Percentiles rank a stretch among this genome's conserved stretches.
These are phyloP conservation scores for Latrodectus geometricus DNA, from an alignment of 1,140 invertebrate species.

Conservation along the genomic window DNA sequence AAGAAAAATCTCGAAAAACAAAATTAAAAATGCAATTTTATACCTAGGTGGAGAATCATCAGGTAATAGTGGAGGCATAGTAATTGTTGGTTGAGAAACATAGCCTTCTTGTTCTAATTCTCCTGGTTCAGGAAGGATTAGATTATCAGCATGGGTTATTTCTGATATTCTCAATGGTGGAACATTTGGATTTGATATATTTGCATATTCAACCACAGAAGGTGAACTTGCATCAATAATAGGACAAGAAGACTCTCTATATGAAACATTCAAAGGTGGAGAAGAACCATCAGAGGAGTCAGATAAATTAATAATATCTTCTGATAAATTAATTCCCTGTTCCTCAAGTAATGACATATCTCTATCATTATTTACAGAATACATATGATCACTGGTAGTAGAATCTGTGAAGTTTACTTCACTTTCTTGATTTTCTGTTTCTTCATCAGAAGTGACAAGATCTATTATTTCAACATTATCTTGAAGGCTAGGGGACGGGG, in stretches of 20 bases:
- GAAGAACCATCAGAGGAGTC: neutral
- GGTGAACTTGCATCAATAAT: too few relatives aligned
- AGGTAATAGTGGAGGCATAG: slow-evolving; percentile 34
- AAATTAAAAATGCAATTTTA: too few relatives aligned
- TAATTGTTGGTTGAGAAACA: slow-evolving; percentile 28
- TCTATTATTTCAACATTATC: neutral
- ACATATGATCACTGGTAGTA: too few relatives aligned
- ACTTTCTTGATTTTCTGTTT: neutral
- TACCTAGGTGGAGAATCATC: slow-evolving; percentile 53
- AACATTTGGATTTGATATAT: too few relatives aligned
- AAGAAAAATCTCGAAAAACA: too few relatives aligned
- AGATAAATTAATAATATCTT: neutral
- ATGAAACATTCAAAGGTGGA: neutral
- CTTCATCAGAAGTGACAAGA: neutral
- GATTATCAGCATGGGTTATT: too few relatives aligned
- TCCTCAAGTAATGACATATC: neutral
- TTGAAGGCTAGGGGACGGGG: neutral
- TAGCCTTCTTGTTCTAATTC: too few relatives aligned
- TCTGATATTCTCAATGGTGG: too few relatives aligned
- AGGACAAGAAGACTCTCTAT: neutral
- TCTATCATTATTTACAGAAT: neutral
- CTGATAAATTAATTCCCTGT: neutral
- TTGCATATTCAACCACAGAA: too few relatives aligned
- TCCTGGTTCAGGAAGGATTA: too few relatives aligned
- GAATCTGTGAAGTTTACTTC: too few relatives aligned